Evolutionary conservation across 2,113 vertebrate genomes (phyloP).

Genomic region (Notothenia coriiceps): DNA sequence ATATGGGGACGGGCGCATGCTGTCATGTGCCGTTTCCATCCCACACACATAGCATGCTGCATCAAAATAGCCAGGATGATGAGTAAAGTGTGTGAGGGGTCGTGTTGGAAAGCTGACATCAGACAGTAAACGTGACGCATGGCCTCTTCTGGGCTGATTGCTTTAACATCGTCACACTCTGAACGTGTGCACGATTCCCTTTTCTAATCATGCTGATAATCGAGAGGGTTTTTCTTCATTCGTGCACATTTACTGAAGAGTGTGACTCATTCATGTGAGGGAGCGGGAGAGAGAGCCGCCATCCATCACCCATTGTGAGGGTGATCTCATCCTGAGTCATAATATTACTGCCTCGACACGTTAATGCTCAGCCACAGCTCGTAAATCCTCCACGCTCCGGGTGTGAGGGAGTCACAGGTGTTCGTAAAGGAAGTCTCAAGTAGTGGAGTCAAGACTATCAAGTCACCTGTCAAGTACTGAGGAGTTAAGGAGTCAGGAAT

Average conservation of each 20-base stretch:
- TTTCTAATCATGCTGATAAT: conserved; percentile 59
- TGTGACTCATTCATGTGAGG: conserved; percentile 57
- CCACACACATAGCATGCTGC: conserved; percentile 34
- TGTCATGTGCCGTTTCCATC: conserved; percentile 38
- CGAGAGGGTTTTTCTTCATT: conserved; percentile 57
- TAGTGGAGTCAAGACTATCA: not conserved
- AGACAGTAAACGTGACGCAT: not conserved
- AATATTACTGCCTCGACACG: conserved; percentile 52
- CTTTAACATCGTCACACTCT: conserved; percentile 26
- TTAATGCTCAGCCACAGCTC: conserved; percentile 50
- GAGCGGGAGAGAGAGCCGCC: conserved; percentile 36
- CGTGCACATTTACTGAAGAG: conserved; percentile 54
- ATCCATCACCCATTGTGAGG: conserved; percentile 51
- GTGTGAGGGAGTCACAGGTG: not conserved
- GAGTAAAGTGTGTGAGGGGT: not conserved
- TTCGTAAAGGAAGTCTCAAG: not conserved
- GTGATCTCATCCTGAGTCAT: conserved; percentile 74
- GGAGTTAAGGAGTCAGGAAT: too few relatives aligned
- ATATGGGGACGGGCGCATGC: conserved; percentile 48
- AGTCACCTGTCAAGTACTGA: not conserved
- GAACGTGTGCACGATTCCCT: conserved; percentile 34
- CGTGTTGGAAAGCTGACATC: not conserved
- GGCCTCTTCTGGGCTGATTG: conserved; percentile 7
- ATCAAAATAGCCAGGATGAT: not conserved
- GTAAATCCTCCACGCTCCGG: conserved; percentile 34